Evolutionary conservation across 2,113 vertebrate genomes (phyloP), one percentile per base, ranked within the genome.

Genomic region (Rhegmatorhina hoffmannsi): DNA sequence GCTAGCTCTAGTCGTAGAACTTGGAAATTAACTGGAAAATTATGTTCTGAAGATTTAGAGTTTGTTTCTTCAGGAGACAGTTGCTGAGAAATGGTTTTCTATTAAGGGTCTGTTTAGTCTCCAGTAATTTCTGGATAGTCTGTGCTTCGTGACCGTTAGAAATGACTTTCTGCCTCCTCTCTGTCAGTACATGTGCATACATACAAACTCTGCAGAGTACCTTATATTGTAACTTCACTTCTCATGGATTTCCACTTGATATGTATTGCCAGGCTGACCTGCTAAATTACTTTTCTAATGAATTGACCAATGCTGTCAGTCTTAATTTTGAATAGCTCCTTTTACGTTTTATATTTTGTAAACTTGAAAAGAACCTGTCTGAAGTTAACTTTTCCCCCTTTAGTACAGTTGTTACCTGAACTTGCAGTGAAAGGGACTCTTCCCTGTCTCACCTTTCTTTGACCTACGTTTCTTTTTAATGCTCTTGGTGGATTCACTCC

Each of bases 401-500:
- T 0, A 58, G 38, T 40, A 36, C 67, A 67, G 67, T 33, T 69
- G n/a, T 82, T 74, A 34, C 49, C 52, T 60, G 70, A 94, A 77
- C 44, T 80, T 90, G 34, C 60, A 80, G 25, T 46, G 44, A 80
- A 91, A 68, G 58, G 49, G 38, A 26, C 13, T 88, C 33, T 77
- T 77, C 64, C 47, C 36, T 36, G 5, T 34, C 50, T 83, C 21
- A 33, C 60, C 36, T 86, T 93, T 63, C 63, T 84, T 80, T 89
- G 83, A 84, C 60, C 31, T 78, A 43, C 55, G 33, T 86, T 94
- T 90, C 59, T 91, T 95, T 92, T 86, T 60, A 90, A 80, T 19
- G 11, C 31, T n/a, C 60, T 82, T 1, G 0, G 31, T 70, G 36
- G 43, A 60, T 68, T 92, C 47, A 33, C 34, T 89, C 19, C 28